Evolutionary conservation across 2,888 invertebrate species (phyloP).

Genomic region (Andricus curvator): DNA sequence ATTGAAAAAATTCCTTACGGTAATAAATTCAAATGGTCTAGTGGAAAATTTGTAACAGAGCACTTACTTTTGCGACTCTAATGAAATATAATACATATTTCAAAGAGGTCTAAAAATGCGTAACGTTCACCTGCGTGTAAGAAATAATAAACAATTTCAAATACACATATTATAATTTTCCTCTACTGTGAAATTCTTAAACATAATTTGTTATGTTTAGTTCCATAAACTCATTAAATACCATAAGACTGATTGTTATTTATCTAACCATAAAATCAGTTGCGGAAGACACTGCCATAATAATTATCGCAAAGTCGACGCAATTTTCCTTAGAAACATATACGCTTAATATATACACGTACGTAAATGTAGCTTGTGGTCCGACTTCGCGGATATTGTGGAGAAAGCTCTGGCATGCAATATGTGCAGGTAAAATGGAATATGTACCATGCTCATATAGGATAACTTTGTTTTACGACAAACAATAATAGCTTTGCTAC

Average conservation of each 20-base stretch:
- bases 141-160: background rate
- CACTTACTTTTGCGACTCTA: no score
- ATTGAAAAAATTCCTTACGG: no score
- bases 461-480: constrained; percentile 34
- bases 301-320: constrained; percentile 23
- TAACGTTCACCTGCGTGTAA: background rate
- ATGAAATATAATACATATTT: background rate
- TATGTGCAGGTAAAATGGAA: background rate
- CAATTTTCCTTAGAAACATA: constrained; percentile 4
- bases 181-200: background rate
- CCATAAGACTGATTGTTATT: constrained; percentile 3
- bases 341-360: background rate
- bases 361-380: background rate
- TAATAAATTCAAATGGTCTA: no score
- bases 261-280: constrained; percentile 23
- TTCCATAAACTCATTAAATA: background rate
- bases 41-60: no score
- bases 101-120: background rate
- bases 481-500: constrained; percentile 21
- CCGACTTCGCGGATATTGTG: background rate
- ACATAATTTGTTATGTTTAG: background rate
- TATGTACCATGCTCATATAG: constrained; percentile 4
- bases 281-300: background rate
- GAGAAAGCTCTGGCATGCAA: constrained; percentile 24
- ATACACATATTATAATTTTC: background rate